Evolutionary conservation across 2,113 vertebrate genomes (phyloP).

Genomic region (Pyxicephalus adspersus): DNA sequence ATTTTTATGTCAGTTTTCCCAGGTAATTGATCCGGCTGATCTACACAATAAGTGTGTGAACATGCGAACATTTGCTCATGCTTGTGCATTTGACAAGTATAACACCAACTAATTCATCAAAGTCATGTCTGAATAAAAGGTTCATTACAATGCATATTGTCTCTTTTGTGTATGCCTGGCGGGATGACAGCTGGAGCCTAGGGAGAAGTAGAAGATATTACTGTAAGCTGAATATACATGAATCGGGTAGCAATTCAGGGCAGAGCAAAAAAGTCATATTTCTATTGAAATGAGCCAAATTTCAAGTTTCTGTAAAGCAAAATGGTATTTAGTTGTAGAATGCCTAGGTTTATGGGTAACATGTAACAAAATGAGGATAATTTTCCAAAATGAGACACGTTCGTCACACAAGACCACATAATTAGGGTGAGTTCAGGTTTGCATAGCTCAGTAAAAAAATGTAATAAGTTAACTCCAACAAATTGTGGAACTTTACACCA

Average conservation of each 20-base stretch:
- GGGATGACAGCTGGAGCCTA: conserved; percentile 3
- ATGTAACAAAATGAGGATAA: no score
- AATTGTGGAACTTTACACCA: no score
- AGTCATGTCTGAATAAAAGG: conserved; percentile 35
- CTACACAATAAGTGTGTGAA: conserved; percentile 2
- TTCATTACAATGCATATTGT: conserved; percentile 26
- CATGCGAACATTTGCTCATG: conserved; percentile 17
- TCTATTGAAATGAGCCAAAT: no score
- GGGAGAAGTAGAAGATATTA: neutral
- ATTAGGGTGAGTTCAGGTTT: no score
- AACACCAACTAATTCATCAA: conserved; percentile 38
- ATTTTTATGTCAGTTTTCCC: conserved; percentile 7
- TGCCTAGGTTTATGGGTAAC: no score
- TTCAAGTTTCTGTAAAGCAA: no score
- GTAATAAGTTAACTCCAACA: no score
- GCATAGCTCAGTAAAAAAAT: no score
- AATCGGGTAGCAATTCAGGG: conserved; percentile 12
- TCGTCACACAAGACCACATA: no score
- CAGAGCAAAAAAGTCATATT: no score
- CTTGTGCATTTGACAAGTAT: conserved; percentile 11
- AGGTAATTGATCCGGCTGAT: conserved; percentile 1
- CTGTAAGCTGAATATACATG: conserved; percentile 6
- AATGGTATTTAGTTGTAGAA: no score
- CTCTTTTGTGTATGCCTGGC: conserved; percentile 14
- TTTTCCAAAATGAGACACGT: no score